Base-by-base conservation (phyloP, 2,797 vertebrate species). In the Malurus splendens region DNA sequence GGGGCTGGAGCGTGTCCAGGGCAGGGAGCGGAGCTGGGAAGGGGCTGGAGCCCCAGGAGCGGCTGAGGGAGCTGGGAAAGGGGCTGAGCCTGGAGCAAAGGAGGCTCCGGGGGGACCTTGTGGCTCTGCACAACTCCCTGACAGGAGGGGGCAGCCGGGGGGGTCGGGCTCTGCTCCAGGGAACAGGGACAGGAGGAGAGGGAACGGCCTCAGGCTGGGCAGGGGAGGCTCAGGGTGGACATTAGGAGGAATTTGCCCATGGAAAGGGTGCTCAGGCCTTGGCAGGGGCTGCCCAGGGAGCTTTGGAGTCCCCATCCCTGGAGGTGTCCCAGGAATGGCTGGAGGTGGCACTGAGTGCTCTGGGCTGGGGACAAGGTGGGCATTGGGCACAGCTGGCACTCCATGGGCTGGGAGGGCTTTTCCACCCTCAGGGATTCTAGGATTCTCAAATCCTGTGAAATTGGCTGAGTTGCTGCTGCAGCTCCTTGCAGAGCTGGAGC, bases 401-500 rank as follows among this genome's bases (percentile, higher is more conserved):
- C 0, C 2, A 0, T 18, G 74, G 7, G 7, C 52, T 57, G 7
- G 16, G 9, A 33, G 9, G 9, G 12, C 20, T 42, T 9, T 59
- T 1, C 64, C 64, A 67, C 13, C 8, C 8, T 1, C 36, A 1
- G 44, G 17, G 16, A 41, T 48, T 0, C 2, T 1, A 10, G 44
- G 4, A n/a, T 36, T 51, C 27, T 44, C 7, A 4, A 0, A 22
- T 12, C 27, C 8, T n/a, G n/a, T 13, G n/a, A 42, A 42, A 0
- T 33, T 8, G 28, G 18, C 33, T 78, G 24, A 48, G 2, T 33
- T 33, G 10, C 20, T 25, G 20, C 44, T 42, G 3, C 52, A 56
- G 27, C 74, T 27, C 18, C 2, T 66, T 20, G 15, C 75, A 66
- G 44, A 57, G 16, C 30, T 78, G 44, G 52, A 30, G 56, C 2